Evolutionary conservation across 2,888 invertebrate species (phyloP), one percentile per base, ranked within the genome.

Genomic region (Monochamus alternatus): DNA sequence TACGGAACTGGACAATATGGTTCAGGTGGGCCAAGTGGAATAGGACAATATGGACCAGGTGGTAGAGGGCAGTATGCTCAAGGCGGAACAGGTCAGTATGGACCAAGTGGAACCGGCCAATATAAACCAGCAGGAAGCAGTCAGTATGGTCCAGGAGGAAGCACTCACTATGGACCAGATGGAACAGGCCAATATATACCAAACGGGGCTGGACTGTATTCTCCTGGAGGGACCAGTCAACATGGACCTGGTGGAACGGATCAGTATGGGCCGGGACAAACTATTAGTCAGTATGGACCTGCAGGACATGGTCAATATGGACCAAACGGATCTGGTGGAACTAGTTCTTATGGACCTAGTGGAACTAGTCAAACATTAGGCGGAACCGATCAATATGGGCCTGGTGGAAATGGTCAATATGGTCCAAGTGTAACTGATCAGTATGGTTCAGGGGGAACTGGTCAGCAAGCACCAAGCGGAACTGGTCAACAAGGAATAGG

Each of bases 231-330:
- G 3, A 47, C 47, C 9, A 47, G 9, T 47, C 47, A 47, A 47
- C 12, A 47, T 10, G 9, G 47, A 10, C 47, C 47, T 12, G 47
- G 12, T 47, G 55, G 14, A 14, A 55, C 55, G 14, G n/a, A 7
- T 63, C 63, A 63, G 12, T 63, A 43, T 63, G 22, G 22, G n/a
- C 43, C 43, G 30, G 22, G 14, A 47, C 44, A 22, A 66, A 66
- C 3, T 22, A 22, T 22, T 43, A 5, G 55, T 31, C 55, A 58
- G 14, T 31, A 68, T 43, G 32, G 52, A 30, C 12, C 55, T 14
- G 55, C 14, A 55, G 55, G 55, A 51, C 5, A 5, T 4, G 51
- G 7, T 51, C n/a, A 51, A 10, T n/a, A 10, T n/a, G 51, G 51
- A 51, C 51, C 51, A 4, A n/a, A 9, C 4, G 51, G 51, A 5